Evolutionary conservation across 2,797 vertebrate species (phyloP), one percentile per base, ranked within the genome.

Genomic region (Lindbergichthys nudifrons): DNA sequence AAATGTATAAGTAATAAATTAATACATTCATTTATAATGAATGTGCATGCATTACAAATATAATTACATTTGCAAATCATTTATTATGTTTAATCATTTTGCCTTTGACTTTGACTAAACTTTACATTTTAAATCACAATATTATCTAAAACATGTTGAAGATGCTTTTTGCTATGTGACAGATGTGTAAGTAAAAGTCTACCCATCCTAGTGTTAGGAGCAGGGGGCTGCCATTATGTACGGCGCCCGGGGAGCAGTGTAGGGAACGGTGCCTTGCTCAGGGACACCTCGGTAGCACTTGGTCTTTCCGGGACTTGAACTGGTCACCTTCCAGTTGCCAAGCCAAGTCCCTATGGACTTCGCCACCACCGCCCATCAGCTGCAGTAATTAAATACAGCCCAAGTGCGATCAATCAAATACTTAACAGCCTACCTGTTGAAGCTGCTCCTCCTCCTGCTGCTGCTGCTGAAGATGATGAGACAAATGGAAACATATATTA

Each of bases 381-480:
- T 54, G 56, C n/a, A 7, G 52, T 74, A 62, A 87, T 65, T 82
- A 78, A 87, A 86, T 56, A 45, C 19, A 1, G 56, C 26, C 19
- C 45, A 3, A 65, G 46, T 63, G 60, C 1, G 4, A 83, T 86
- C 65, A 56, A 90, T 88, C 53, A 43, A 30, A 43, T 19, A 36
- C 56, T 1, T 50, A 77, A 5, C n/a, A 13, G 54, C 87, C 63
- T 90, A 94, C 93, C 93, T 92, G 92, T 85, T 79, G 91, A 58
- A 79, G 89, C 81, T 10, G 87, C 83, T 89, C 81, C 90, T 87
- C 81, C 79, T 26, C 23, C 23, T 87, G 81, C 79, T 78, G 85
- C 77, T 54, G 82, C 76, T 54, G 78, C 26, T 51, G 0, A 59
- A 56, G 70, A 58, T 8, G 65, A 62, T 2, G 68, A 79, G 70